Percentiles rank a stretch among this genome's conserved stretches.
Conservation (phyloP, 2,113 vertebrate species). For the Pluvianellus socialis region DNA sequence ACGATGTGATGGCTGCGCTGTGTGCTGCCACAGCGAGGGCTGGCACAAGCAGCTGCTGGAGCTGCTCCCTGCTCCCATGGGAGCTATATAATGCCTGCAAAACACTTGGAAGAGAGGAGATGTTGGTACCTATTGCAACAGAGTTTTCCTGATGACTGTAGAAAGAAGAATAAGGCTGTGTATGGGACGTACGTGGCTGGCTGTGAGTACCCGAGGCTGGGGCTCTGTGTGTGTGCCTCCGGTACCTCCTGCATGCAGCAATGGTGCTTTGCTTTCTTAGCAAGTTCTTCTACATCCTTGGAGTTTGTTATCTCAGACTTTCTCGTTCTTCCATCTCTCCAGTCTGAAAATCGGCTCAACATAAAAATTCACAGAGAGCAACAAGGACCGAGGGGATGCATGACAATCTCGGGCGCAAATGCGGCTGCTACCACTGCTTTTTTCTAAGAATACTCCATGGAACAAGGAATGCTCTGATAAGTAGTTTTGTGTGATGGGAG, state of each 20-base stretch:
- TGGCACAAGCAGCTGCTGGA: not conserved
- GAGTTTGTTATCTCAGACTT: not conserved
- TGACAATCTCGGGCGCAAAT: not conserved
- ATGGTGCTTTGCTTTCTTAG: not conserved
- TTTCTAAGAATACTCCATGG: not conserved
- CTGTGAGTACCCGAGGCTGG: not conserved
- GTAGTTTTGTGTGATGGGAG: not conserved
- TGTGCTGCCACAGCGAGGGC: not conserved
- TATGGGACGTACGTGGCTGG: not conserved
- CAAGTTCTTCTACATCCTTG: not conserved
- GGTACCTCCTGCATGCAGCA: not conserved
- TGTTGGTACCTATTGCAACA: not conserved
- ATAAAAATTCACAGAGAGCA: not conserved
- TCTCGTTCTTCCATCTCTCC: not conserved
- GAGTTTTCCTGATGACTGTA: not conserved
- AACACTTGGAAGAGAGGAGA: not conserved
- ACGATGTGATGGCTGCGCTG: rapidly evolving
- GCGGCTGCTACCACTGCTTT: not conserved
- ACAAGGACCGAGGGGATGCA: not conserved
- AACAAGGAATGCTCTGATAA: not conserved
- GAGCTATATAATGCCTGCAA: not conserved
- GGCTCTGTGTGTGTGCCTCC: rapidly evolving
- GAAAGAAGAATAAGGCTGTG: not conserved
- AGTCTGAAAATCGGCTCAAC: not conserved
- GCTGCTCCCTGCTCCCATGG: not conserved